Evolutionary conservation across 1,140 invertebrate genomes (phyloP).

Genomic region (Apis mellifera): DNA sequence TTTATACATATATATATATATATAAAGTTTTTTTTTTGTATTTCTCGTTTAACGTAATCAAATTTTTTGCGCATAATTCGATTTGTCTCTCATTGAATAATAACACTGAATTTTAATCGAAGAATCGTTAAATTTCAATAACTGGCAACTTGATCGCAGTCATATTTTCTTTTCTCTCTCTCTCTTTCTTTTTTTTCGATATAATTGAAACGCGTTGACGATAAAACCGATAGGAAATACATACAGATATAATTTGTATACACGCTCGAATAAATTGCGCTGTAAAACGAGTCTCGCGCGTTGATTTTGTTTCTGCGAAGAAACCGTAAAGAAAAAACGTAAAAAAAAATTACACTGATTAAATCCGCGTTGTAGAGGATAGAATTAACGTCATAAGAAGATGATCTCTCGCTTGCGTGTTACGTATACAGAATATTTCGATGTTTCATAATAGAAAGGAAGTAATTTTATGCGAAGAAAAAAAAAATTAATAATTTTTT

Average conservation of each 20-base stretch:
- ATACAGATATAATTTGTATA: neutral
- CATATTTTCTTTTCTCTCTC: neutral
- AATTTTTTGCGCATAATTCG: too few relatives aligned
- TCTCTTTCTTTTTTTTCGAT: neutral
- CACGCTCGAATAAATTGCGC: neutral
- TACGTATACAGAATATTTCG: too few relatives aligned
- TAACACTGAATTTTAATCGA: neutral
- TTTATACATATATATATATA: too few relatives aligned
- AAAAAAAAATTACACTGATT: neutral
- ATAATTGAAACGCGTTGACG: too few relatives aligned
- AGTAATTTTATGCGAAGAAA: too few relatives aligned
- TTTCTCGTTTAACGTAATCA: too few relatives aligned
- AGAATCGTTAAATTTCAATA: too few relatives aligned
- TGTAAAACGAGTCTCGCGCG: neutral
- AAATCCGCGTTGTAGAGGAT: neutral
- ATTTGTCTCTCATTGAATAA: neutral
- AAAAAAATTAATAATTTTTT: too few relatives aligned
- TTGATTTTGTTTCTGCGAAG: neutral
- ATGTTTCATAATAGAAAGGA: too few relatives aligned
- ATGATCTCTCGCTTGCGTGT: neutral
- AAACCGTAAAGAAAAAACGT: neutral
- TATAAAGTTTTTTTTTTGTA: too few relatives aligned
- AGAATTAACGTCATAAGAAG: neutral
- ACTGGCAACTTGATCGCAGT: too few relatives aligned
- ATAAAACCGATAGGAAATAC: too few relatives aligned